Percentiles rank a stretch among this genome's conserved stretches.
Evolutionary conservation across 2,113 vertebrate species (phyloP).

Genomic region (Saguinus midas): DNA sequence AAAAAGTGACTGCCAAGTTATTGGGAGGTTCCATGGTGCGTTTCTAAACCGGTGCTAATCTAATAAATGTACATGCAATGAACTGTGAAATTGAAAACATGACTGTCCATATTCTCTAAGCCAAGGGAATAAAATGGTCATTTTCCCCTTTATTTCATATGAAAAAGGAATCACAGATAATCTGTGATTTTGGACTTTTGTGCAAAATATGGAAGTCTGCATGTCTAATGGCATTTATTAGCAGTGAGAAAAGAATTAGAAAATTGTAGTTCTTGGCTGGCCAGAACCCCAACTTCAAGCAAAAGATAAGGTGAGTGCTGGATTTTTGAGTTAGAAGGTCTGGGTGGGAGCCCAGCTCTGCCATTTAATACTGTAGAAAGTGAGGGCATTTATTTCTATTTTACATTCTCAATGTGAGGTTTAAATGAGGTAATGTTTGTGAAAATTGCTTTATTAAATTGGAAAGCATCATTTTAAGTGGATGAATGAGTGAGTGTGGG

Average conservation of each 20-base stretch:
- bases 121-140: slow-evolving; percentile 31
- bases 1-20: slow-evolving; percentile 43
- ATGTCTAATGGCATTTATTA: not conserved
- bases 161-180: slow-evolving; percentile 7
- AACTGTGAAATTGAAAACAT: slow-evolving; percentile 72
- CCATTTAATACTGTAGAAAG: not conserved
- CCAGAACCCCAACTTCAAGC: not conserved
- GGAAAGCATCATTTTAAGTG: not conserved
- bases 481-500: not conserved
- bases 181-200: slow-evolving; percentile 27
- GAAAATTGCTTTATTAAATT: not conserved
- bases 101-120: slow-evolving; percentile 43
- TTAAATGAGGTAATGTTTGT: not conserved
- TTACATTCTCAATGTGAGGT: not conserved
- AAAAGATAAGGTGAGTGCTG: not conserved
- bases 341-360: not conserved
- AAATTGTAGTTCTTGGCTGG: not conserved
- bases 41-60: slow-evolving; percentile 53
- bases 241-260: not conserved
- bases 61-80: slow-evolving; percentile 27
- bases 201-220: not conserved
- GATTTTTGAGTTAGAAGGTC: not conserved
- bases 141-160: slow-evolving; percentile 24
- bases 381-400: not conserved
- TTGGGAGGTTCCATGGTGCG: not conserved